These are phyloP conservation scores for Carassius carassius DNA, from an alignment of 2,113 vertebrate genomes.

Conservation along the genomic window DNA sequence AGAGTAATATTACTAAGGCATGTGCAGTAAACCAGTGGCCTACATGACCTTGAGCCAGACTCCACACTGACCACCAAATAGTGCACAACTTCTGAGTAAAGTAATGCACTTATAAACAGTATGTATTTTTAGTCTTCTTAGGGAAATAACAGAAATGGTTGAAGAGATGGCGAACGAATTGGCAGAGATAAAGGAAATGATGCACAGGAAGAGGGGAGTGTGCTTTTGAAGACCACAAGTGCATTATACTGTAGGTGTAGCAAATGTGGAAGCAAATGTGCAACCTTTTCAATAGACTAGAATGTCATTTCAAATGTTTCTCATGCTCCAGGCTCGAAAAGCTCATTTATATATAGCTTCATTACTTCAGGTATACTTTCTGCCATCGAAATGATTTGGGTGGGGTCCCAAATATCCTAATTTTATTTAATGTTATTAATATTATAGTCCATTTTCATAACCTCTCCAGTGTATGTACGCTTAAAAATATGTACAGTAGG, in stretches of 20 bases:
- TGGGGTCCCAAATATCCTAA: not conserved
- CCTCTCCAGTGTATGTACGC: not conserved
- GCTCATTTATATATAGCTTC: not conserved
- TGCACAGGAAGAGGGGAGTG: slow-evolving; percentile 33
- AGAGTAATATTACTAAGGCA: not conserved
- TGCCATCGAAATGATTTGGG: not conserved
- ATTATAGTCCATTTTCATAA: not conserved
- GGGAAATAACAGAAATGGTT: not conserved
- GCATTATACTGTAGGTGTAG: slow-evolving; percentile 1
- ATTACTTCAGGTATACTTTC: not conserved
- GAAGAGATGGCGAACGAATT: not conserved
- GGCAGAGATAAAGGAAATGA: not conserved
- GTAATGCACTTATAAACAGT: not conserved
- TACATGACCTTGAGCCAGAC: not conserved
- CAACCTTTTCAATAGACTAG: not conserved
- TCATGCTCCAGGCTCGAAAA: not conserved
- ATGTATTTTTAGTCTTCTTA: not conserved
- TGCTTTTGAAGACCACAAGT: slow-evolving; percentile 44
- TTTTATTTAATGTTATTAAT: not conserved
- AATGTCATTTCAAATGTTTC: not conserved
- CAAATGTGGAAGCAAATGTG: slow-evolving; percentile 13
- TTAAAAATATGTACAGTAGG: not conserved
- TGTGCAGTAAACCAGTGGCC: not conserved
- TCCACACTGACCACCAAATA: not conserved
- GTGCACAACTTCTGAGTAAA: not conserved